phyloP scores from a whole-genome alignment of 2,797 vertebrate genomes.

The Spizella passerina region DNA sequence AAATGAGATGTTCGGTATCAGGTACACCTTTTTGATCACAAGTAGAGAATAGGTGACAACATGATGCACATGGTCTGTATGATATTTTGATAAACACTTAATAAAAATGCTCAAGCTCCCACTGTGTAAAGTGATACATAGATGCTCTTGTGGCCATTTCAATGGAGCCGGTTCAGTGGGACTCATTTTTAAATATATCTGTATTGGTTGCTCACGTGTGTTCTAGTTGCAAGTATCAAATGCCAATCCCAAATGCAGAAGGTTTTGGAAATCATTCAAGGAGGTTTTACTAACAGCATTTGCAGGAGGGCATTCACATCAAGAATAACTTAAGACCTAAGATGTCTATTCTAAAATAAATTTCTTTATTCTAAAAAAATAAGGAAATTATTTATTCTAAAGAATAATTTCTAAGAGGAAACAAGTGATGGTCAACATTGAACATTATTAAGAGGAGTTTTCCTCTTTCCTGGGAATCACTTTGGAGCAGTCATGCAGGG shows the following conservation, averaged over 20 bases:
- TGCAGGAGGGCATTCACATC: neutral
- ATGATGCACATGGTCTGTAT: neutral
- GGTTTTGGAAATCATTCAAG: neutral
- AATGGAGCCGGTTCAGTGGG: neutral
- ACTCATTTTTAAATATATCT: neutral
- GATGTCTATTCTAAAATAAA: neutral
- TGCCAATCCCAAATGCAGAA: neutral
- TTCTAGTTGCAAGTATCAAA: neutral
- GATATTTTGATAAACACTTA: constrained; percentile 23
- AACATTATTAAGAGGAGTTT: neutral
- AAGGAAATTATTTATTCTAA: neutral
- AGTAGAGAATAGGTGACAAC: neutral
- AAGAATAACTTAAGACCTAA: neutral
- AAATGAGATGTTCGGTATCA: neutral
- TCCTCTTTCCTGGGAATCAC: neutral
- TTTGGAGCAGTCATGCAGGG: neutral
- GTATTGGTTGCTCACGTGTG: neutral
- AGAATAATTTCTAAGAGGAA: neutral
- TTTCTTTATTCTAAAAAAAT: neutral
- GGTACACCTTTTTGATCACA: neutral
- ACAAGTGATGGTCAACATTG: neutral
- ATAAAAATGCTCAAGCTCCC: neutral
- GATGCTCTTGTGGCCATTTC: neutral
- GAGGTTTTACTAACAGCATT: neutral
- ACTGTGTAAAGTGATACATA: neutral